phyloP scores from a whole-genome alignment of 2,113 vertebrate genomes.

The Proterorhinus semilunaris region DNA sequence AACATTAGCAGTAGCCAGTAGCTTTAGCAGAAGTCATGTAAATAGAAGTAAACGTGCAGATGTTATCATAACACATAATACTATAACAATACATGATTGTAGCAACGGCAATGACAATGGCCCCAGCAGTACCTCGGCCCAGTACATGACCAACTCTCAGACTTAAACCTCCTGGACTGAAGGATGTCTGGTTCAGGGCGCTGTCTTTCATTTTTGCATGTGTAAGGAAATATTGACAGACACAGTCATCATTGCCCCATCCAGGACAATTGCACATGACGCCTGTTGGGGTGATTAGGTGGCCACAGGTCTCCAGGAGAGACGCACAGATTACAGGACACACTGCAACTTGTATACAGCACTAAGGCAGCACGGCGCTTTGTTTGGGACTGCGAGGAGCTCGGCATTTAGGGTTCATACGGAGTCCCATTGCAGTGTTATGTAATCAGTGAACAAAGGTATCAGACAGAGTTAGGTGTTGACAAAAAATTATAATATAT shows the following conservation, averaged over 20 bases:
- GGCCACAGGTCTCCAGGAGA: constrained; percentile 69
- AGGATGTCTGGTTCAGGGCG: no score
- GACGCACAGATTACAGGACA: constrained; percentile 74
- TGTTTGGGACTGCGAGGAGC: constrained; percentile 67
- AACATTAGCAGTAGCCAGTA: no score
- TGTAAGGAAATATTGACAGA: constrained; percentile 62
- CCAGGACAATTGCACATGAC: constrained; percentile 63
- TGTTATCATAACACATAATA: no score
- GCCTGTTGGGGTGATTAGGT: constrained; percentile 72
- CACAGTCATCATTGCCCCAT: constrained; percentile 63
- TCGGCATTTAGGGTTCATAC: constrained; percentile 60
- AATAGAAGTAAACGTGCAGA: no score
- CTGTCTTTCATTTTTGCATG: constrained; percentile 58
- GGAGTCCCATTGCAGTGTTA: constrained; percentile 45
- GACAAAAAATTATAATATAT: not conserved
- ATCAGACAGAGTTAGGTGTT: constrained; percentile 17
- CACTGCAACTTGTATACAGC: constrained; percentile 64
- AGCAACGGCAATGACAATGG: no score
- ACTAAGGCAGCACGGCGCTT: constrained; percentile 60
- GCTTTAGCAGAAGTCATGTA: no score
- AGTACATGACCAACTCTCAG: no score
- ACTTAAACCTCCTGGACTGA: no score
- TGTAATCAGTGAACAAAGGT: constrained; percentile 36
- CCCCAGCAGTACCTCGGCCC: no score
- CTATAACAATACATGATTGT: no score